Percentiles rank a stretch among this genome's conserved stretches.
phyloP scores from a whole-genome alignment of 2,888 invertebrate genomes.

The Gibbula magus region DNA sequence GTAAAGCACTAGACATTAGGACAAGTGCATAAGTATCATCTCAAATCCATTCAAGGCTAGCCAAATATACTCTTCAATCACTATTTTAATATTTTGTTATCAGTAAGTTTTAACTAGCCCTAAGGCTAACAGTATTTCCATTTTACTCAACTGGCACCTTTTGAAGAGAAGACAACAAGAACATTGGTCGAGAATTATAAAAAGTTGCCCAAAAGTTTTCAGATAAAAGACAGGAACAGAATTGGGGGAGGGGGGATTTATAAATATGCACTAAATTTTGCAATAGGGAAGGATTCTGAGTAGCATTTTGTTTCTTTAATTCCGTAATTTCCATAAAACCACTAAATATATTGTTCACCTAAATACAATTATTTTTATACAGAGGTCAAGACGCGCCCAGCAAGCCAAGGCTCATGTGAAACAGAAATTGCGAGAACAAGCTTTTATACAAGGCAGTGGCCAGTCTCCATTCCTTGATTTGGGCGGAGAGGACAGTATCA shows the following conservation, averaged over 20 bases:
- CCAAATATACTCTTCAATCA: not conserved
- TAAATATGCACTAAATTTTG: too few relatives aligned
- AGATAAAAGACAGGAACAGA: too few relatives aligned
- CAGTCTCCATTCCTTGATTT: not conserved
- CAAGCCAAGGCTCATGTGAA: conserved; percentile 58
- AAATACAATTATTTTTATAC: conserved; percentile 27
- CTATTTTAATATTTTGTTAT: not conserved
- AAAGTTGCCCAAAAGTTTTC: too few relatives aligned
- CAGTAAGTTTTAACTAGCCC: not conserved
- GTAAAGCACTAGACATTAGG: not conserved
- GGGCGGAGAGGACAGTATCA: conserved; percentile 23
- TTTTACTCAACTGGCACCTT: not conserved
- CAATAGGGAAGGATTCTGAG: too few relatives aligned
- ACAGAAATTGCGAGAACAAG: conserved; percentile 52
- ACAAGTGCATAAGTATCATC: not conserved
- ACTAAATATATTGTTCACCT: too few relatives aligned
- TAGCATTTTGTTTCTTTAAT: too few relatives aligned
- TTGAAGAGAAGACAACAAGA: too few relatives aligned
- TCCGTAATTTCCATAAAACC: too few relatives aligned
- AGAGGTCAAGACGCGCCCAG: conserved; percentile 51
- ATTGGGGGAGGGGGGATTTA: too few relatives aligned
- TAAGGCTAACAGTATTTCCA: not conserved
- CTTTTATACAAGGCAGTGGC: conserved; percentile 25
- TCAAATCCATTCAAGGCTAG: not conserved
- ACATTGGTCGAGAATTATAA: too few relatives aligned